Evolutionary conservation across 1,140 invertebrate genomes (phyloP).

Genomic region (Nautilus pompilius): DNA sequence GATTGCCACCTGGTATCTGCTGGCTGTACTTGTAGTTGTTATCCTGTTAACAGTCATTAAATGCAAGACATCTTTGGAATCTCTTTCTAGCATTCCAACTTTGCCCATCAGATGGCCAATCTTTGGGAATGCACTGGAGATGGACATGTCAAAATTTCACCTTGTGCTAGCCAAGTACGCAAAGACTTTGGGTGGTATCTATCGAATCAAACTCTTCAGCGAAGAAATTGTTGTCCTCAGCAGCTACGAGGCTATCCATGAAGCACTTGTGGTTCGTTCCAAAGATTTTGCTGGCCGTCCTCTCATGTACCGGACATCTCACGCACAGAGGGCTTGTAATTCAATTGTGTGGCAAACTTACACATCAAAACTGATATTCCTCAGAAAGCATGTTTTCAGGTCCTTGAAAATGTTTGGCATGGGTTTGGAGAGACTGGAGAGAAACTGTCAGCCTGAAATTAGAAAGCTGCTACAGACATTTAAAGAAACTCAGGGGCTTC

Average conservation of each 20-base stretch:
- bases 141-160: constrained; percentile 30
- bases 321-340: constrained; percentile 20
- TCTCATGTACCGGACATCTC: constrained; percentile 30
- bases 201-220: constrained; percentile 25
- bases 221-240: constrained; percentile 41
- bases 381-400: constrained; percentile 30
- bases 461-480: constrained; percentile 17
- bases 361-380: constrained; percentile 32
- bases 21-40: too few species aligned
- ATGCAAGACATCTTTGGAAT: too few species aligned
- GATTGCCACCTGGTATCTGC: too few species aligned
- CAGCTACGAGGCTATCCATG: constrained; percentile 29
- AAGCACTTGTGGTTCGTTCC: constrained; percentile 30
- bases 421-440: constrained; percentile 27
- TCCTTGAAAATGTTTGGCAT: constrained; percentile 35
- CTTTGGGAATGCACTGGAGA: constrained; percentile 27
- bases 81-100: constrained; percentile 22
- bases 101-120: constrained; percentile 24
- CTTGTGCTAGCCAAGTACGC: constrained; percentile 28
- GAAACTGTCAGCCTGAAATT: constrained; percentile 28
- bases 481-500: background rate
- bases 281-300: constrained; percentile 40
- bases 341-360: constrained; percentile 46
- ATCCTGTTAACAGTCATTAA: too few species aligned
- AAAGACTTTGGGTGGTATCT: constrained; percentile 32